Percentiles rank a stretch among this genome's conserved stretches.
phyloP scores from a whole-genome alignment of 2,888 invertebrate species.

The Xestia ashworthii region DNA sequence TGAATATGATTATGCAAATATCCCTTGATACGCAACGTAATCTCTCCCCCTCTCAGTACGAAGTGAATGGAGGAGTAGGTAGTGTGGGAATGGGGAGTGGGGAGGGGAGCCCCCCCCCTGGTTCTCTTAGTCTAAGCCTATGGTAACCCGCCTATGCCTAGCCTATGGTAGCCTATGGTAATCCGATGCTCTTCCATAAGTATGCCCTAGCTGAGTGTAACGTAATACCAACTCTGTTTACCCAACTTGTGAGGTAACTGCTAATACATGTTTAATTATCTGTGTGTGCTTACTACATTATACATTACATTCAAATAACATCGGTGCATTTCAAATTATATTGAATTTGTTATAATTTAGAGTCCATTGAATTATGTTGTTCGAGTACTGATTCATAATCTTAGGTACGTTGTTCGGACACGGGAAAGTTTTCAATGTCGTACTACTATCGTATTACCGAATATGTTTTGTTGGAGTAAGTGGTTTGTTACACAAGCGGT shows the following conservation, averaged over 20 bases:
- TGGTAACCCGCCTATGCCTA: no score
- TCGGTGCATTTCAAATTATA: conserved; percentile 53
- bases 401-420: conserved; percentile 42
- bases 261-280: conserved; percentile 61
- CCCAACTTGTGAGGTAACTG: conserved; percentile 55
- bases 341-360: conserved; percentile 61
- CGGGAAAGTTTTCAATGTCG: conserved; percentile 49
- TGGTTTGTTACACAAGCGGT: conserved; percentile 22
- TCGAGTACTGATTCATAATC: conserved; percentile 62
- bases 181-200: conserved; percentile 51
- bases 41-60: conserved; percentile 59
- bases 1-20: conserved; percentile 81
- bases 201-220: conserved; percentile 34
- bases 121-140: conserved; percentile 40
- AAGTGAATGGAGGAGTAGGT: conserved; percentile 71
- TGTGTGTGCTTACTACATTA: conserved; percentile 54
- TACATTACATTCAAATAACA: conserved; percentile 56
- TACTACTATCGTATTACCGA: conserved; percentile 12
- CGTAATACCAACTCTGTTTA: conserved; percentile 47
- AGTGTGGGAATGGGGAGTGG: conserved; percentile 27
- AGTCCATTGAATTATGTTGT: conserved; percentile 60
- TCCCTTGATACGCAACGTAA: conserved; percentile 67
- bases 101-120: conserved; percentile 27
- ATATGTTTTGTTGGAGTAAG: conserved; percentile 2
- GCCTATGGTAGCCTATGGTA: no score